phyloP scores from a whole-genome alignment of 2,113 vertebrate genomes.

The Grus americana region DNA sequence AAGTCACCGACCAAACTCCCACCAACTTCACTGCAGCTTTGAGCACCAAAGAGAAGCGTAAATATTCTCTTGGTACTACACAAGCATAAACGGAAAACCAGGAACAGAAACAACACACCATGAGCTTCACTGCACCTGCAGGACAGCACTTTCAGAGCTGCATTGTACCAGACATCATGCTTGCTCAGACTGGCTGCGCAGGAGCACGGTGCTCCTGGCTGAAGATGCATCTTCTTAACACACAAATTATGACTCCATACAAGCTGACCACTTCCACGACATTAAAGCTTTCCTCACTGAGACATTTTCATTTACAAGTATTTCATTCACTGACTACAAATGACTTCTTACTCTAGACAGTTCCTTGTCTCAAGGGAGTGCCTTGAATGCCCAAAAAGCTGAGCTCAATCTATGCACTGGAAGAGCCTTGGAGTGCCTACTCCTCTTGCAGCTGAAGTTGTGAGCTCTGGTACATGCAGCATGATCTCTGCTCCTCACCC shows the following conservation, averaged over 20 bases:
- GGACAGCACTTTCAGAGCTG: background rate
- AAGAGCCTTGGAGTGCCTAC: background rate
- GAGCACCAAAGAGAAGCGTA: background rate
- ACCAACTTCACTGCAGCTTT: background rate
- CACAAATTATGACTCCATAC: background rate
- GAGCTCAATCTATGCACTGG: background rate
- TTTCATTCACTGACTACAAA: conserved; percentile 19
- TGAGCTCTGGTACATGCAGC: background rate
- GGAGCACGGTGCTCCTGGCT: background rate
- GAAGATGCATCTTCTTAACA: rapidly evolving
- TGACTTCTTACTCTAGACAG: background rate
- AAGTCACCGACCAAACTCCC: background rate
- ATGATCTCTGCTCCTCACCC: background rate
- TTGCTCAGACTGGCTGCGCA: background rate
- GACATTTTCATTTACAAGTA: background rate
- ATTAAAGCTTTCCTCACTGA: background rate
- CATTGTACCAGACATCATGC: rapidly evolving
- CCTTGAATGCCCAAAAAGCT: background rate
- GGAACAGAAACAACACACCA: background rate
- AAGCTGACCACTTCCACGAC: background rate
- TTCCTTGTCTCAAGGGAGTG: background rate
- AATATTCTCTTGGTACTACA: background rate
- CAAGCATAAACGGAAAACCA: background rate
- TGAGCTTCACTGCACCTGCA: background rate
- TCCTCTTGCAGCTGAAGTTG: background rate